Evolutionary conservation across 2,888 invertebrate species (phyloP).

Genomic region (Microplitis manilae): DNA sequence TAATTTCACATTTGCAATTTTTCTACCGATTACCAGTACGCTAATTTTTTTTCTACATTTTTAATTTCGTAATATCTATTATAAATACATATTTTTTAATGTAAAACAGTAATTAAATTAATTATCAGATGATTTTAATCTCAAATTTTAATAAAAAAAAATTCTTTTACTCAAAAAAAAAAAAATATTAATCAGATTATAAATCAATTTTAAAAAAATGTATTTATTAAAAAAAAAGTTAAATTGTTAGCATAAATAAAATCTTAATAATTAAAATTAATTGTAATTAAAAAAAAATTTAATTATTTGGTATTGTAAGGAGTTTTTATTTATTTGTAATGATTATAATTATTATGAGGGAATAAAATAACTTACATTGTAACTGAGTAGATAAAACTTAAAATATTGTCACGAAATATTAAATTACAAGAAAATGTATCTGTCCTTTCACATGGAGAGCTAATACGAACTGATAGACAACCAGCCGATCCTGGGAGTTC

Average conservation of each 20-base stretch:
- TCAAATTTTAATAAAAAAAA: too few relatives aligned
- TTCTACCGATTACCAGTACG: neutral
- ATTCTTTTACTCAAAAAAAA: too few relatives aligned
- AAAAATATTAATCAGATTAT: too few relatives aligned
- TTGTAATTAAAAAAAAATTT: too few relatives aligned
- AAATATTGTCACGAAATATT: neutral
- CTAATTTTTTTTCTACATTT: neutral
- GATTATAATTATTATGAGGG: neutral
- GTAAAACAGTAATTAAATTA: neutral
- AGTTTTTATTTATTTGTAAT: too few relatives aligned
- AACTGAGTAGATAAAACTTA: neutral
- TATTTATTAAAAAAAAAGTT: too few relatives aligned
- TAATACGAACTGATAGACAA: slow-evolving; percentile 66
- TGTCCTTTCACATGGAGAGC: slow-evolving; percentile 64
- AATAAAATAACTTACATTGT: neutral
- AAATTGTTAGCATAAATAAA: too few relatives aligned
- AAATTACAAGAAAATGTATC: slow-evolving; percentile 44
- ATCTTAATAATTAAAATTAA: too few relatives aligned
- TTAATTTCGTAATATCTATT: neutral
- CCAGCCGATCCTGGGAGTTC: slow-evolving; percentile 63
- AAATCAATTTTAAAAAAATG: too few relatives aligned
- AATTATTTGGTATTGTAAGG: too few relatives aligned
- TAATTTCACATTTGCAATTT: neutral
- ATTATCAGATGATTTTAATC: neutral
- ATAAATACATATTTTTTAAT: neutral